These are phyloP conservation scores for Salmo trutta DNA, from an alignment of 2,797 vertebrate genomes.

Conservation along the genomic window DNA sequence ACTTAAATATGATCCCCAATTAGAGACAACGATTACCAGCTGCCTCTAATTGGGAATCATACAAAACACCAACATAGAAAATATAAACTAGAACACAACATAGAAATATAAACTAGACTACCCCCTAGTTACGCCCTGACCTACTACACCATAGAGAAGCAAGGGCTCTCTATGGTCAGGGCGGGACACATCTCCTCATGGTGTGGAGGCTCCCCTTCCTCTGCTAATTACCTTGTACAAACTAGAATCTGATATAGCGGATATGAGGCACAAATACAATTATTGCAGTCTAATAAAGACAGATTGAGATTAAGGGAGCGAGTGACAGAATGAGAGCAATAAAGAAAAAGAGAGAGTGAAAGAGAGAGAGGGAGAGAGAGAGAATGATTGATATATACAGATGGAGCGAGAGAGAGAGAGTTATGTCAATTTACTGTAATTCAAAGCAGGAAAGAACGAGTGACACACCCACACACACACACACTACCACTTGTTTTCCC, in stretches of 20 bases:
- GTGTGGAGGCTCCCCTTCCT: constrained; percentile 79
- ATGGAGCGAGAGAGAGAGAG: constrained; percentile 33
- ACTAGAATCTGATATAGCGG: constrained; percentile 80
- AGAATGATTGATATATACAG: constrained; percentile 30
- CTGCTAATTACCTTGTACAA: constrained; percentile 83
- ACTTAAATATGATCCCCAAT: no score
- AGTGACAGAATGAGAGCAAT: constrained; percentile 61
- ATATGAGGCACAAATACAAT: constrained; percentile 81
- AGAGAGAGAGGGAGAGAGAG: constrained; percentile 14
- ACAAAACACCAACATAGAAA: no score
- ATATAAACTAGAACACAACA: no score
- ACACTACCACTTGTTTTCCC: not conserved
- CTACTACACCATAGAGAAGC: no score
- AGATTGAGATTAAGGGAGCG: constrained; percentile 74
- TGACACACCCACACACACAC: constrained; percentile 29
- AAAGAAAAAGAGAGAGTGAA: constrained; percentile 58
- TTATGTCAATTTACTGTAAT: constrained; percentile 22
- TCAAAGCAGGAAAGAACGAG: constrained; percentile 34
- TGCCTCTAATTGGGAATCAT: no score
- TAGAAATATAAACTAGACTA: no score
- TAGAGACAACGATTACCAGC: no score
- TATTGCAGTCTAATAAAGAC: constrained; percentile 78
- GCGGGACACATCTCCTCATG: constrained; percentile 61
- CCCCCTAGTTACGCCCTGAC: no score
- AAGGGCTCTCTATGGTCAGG: no score